A percentile compares a stretch with the other conserved stretches of the same genome.
phyloP scores from a whole-genome alignment of 2,113 vertebrate genomes.

The Eurypyga helias region DNA sequence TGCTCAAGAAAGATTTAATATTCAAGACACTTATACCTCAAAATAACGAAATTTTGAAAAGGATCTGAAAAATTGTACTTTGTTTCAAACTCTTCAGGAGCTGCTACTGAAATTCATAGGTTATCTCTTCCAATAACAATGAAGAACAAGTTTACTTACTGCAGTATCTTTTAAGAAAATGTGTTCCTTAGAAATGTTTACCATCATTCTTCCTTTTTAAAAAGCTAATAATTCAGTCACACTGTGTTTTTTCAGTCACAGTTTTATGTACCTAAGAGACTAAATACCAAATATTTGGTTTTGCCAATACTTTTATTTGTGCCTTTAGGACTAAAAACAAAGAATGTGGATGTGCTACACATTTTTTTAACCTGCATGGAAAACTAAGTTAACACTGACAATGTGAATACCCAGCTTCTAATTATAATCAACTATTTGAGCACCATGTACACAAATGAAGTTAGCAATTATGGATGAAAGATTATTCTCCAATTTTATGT shows the following conservation, averaged over 20 bases:
- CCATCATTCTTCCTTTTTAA: not conserved
- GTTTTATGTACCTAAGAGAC: not conserved
- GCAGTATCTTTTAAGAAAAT: not conserved
- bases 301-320: not conserved
- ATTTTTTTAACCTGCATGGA: not conserved
- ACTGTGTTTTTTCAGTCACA: not conserved
- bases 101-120: not conserved
- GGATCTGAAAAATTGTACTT: not conserved
- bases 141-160: not conserved
- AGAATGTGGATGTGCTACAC: not conserved
- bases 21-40: not conserved
- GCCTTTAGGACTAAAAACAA: not conserved
- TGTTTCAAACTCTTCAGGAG: not conserved
- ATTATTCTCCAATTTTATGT: not conserved
- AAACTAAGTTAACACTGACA: not conserved
- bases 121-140: not conserved
- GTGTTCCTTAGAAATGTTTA: not conserved
- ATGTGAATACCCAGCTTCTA: not conserved
- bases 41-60: not conserved
- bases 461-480: not conserved
- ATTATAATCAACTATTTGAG: not conserved
- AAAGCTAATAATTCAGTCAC: not conserved
- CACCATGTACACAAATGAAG: not conserved
- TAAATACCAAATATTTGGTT: not conserved
- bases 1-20: not conserved